Evolutionary conservation across 2,113 vertebrate genomes (phyloP).

Genomic region (Sialia sialis): DNA sequence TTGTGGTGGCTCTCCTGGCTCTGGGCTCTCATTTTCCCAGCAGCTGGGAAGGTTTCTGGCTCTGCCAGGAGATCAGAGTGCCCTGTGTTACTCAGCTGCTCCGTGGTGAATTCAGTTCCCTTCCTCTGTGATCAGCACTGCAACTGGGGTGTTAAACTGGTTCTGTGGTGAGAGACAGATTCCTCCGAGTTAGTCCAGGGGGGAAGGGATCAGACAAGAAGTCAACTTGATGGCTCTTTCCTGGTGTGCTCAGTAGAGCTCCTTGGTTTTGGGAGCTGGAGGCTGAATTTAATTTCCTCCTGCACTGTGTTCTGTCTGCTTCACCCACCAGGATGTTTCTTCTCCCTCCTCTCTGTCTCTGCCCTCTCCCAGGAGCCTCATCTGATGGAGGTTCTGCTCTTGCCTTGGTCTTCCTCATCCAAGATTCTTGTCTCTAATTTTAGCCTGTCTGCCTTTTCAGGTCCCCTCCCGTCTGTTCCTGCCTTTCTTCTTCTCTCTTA

Average conservation of each 20-base stretch:
- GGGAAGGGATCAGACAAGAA: background rate
- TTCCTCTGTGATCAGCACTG: background rate
- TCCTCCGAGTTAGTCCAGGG: background rate
- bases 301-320: background rate
- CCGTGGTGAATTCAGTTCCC: background rate
- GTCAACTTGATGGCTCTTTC: background rate
- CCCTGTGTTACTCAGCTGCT: background rate
- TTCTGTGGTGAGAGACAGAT: background rate
- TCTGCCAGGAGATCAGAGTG: background rate
- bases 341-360: background rate
- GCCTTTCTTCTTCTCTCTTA: background rate
- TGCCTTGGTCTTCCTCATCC: background rate
- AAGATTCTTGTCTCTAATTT: constrained; percentile 37
- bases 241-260: background rate
- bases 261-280: background rate
- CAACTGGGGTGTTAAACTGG: background rate
- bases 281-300: background rate
- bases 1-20: accelerated
- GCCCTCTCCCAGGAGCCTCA: background rate
- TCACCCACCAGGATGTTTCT: background rate
- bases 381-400: background rate
- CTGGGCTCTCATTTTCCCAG: background rate
- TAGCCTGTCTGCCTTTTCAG: constrained; percentile 25
- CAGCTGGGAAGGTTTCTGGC: background rate
- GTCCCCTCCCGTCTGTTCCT: constrained; percentile 17